Evolutionary conservation across 2,113 vertebrate genomes (phyloP), one percentile per base, ranked within the genome.

Genomic region (Gallinago jamesoni): DNA sequence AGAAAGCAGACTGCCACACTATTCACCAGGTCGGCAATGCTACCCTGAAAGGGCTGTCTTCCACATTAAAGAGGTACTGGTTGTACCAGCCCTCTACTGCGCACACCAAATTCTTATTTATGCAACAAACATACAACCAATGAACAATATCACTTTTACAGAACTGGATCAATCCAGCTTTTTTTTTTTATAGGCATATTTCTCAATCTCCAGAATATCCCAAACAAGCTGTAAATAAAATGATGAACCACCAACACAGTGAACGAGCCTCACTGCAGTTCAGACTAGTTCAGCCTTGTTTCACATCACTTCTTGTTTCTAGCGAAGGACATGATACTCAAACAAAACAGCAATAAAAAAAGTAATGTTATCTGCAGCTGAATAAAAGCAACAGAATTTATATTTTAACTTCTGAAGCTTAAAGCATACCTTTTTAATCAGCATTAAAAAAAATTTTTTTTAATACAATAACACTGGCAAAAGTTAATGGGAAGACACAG

Each of bases 401-500:
- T 96, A 97, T 87, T 96, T 98, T 96, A 97, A 97, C 94, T 96
- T 97, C 98, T 97, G 98, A 98, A 97, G 97, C 97, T 97, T 96
- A 96, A 98, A 97, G 97, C 98, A 98, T 98, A 98, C 93, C 90
- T 94, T 96, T 97, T 97, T 97, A 97, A 98, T 98, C 96, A 98
- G 97, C 93, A 97, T 96, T 95, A 78, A 80, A 97, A 97, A 98
- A 94, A 33, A 6, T 59, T 39, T 66, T 64, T 89, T 87, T 95
- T 69, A 97, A 97, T 98, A 98, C 96, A 97, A 20, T 98, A 98
- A 98, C 97, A 98, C 98, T 98, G 98, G 97, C 97, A 97, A 95
- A 97, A 96, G 96, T 98, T 97, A 98, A 97, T 96, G 98, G 97
- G 97, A 98, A 97, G 97, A 98, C 94, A 97, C 77, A 95, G 95